Percentiles rank a stretch among this genome's conserved stretches.
These are phyloP conservation scores for Turdus rufiventris DNA, from an alignment of 2,113 vertebrate species.

Conservation along the genomic window DNA sequence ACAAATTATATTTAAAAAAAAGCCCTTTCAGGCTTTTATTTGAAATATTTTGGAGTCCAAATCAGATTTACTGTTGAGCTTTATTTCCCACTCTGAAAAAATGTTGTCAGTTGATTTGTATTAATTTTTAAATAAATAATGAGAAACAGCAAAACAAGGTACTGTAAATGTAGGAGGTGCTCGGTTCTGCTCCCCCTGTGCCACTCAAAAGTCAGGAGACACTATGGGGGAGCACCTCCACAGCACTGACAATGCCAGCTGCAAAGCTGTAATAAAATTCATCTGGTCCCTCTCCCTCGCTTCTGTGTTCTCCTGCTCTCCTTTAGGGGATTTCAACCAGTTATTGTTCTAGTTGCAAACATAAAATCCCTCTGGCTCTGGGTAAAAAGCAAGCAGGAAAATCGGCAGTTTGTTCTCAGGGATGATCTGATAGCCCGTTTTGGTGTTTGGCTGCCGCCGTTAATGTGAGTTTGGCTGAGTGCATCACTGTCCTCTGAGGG, in stretches of 20 bases:
- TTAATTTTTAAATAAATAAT: background rate
- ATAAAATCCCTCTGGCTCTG: background rate
- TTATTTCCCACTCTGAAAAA: background rate
- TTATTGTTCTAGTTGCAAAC: background rate
- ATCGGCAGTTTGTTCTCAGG: background rate
- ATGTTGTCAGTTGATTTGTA: background rate
- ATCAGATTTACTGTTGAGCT: background rate
- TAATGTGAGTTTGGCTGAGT: background rate
- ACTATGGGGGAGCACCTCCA: rapidly evolving
- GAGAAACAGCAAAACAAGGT: background rate
- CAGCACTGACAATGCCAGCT: background rate
- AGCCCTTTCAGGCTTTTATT: background rate
- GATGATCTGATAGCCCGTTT: background rate
- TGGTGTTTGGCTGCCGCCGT: background rate
- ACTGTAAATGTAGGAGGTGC: background rate
- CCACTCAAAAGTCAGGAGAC: background rate
- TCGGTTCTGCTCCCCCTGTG: background rate
- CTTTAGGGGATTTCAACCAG: background rate
- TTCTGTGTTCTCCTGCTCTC: background rate
- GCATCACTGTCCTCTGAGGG: background rate
- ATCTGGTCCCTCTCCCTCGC: rapidly evolving
- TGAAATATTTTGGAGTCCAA: background rate
- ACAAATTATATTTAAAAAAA: background rate
- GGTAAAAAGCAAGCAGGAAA: background rate
- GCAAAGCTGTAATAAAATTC: background rate